These are phyloP conservation scores for Pentalonia nigronervosa DNA, from an alignment of 1,140 invertebrate species.

Conservation along the genomic window DNA sequence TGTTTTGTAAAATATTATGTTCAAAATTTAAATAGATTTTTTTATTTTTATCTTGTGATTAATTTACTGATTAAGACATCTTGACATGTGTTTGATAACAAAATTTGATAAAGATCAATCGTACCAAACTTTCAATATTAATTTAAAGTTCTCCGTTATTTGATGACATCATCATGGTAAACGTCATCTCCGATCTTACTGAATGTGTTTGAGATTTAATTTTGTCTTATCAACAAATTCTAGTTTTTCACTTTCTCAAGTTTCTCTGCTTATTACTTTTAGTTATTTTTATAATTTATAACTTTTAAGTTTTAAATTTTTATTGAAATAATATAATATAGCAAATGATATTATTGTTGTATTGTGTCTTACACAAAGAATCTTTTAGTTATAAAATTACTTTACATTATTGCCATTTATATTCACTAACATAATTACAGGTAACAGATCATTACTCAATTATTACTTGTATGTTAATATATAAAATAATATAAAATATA, in stretches of 20 bases:
- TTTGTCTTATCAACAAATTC: constrained; percentile 32
- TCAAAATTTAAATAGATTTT: background rate
- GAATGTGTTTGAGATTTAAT: background rate
- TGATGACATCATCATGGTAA: constrained; percentile 45
- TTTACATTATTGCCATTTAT: background rate
- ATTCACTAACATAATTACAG: background rate
- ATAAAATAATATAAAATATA: background rate
- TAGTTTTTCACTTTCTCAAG: background rate
- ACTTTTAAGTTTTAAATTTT: background rate
- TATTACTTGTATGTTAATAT: background rate
- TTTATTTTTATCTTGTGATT: background rate
- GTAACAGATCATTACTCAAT: background rate
- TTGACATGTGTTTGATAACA: constrained; percentile 23
- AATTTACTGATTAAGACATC: too few relatives aligned
- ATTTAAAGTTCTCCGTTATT: background rate
- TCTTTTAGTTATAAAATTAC: background rate
- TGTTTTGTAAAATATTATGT: background rate
- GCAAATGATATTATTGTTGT: background rate
- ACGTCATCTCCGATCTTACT: constrained; percentile 45
- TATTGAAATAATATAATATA: background rate
- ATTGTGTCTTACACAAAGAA: background rate
- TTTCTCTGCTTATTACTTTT: background rate
- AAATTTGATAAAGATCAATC: constrained; percentile 5
- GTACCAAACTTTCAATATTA: background rate
- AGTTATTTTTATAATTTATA: background rate